Evolutionary conservation across 2,888 invertebrate species (phyloP).

Genomic region (Tenthredo mesomela): DNA sequence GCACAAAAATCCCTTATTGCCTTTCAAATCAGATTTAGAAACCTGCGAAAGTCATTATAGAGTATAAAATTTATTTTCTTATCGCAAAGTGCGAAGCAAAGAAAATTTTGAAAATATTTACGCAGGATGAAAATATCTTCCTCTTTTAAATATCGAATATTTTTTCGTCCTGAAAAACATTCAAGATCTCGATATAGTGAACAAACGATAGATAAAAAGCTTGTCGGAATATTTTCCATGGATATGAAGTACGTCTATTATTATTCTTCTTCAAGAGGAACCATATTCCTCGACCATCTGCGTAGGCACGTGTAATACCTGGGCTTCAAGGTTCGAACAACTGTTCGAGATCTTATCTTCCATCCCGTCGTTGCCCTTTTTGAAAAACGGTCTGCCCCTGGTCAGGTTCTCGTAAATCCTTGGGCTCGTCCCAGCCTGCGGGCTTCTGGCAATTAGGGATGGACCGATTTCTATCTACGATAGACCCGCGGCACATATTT

Average conservation of each 20-base stretch:
- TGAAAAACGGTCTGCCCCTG: constrained; percentile 31
- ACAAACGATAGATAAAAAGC: not conserved
- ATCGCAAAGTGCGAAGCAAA: not conserved
- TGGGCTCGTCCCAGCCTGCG: constrained; percentile 6
- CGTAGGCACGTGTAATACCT: constrained; percentile 11
- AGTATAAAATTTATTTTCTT: too few relatives aligned
- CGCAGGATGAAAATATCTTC: not conserved
- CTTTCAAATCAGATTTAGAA: too few relatives aligned
- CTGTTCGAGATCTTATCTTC: constrained; percentile 20
- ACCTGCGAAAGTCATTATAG: too few relatives aligned
- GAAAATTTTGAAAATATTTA: not conserved
- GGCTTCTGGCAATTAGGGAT: constrained; percentile 48
- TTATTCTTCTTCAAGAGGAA: not conserved
- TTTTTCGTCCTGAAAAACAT: not conserved
- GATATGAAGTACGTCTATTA: not conserved
- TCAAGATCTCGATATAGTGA: not conserved
- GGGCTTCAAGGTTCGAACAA: constrained; percentile 36
- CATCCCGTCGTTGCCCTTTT: constrained; percentile 25
- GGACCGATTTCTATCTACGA: constrained; percentile 45
- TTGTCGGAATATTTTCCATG: not conserved
- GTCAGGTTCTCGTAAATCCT: constrained; percentile 38
- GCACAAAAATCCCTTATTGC: too few relatives aligned
- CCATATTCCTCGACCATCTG: constrained; percentile 21
- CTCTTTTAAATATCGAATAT: too few relatives aligned
- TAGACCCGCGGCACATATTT: constrained; percentile 27